Base-by-base conservation (phyloP, 2,797 vertebrate species). In the Acanthurus leucopareius region DNA sequence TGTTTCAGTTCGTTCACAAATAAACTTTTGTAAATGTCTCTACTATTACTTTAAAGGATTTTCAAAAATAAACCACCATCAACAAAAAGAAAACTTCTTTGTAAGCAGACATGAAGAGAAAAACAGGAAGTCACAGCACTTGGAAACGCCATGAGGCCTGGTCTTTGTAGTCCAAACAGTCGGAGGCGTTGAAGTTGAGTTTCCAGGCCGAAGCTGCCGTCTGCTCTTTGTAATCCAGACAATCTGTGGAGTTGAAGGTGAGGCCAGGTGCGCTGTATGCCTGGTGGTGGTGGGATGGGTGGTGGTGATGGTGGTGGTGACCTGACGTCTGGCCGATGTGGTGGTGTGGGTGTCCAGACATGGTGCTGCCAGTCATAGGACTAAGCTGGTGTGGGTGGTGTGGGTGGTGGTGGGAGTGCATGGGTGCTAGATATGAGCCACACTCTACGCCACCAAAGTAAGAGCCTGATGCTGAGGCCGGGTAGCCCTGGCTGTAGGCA, bases 141-240 rank as follows among this genome's bases (percentile, higher is more conserved):
- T 99, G 98, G 94, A 99, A 99, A 73, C 97, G 96, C 98, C 98
- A 99, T 0, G 97, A 96, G 0, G 97, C 95, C 95, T 98, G 98
- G 93, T 99, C 98, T 91, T 99, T 99, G 96, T 99, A 99, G 97
- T 99, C 98, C 89, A 99, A 97, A 94, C 97, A 98, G 90, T 99
- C 98, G 7, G 97, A 92, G 11, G 98, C 93, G 87, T 97, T 99
- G 94, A 99, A 99, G 96, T 98, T 99, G 92, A 99, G 97, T 91
- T 99, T 99, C 98, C 98, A 99, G 32, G 94, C 91, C 0, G 93
- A 87, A 2, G 97, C 92, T 1, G 96, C 93, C 0, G 95, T 93
- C 58, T 96, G 97, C 85, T 98, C 98, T 95, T 99, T 99, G 95
- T 99, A 99, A 96, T 99, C 98, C 96, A 99, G 96, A 95, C 97